Evolutionary conservation across 2,797 vertebrate species (phyloP).

Genomic region (Ataeniobius toweri): DNA sequence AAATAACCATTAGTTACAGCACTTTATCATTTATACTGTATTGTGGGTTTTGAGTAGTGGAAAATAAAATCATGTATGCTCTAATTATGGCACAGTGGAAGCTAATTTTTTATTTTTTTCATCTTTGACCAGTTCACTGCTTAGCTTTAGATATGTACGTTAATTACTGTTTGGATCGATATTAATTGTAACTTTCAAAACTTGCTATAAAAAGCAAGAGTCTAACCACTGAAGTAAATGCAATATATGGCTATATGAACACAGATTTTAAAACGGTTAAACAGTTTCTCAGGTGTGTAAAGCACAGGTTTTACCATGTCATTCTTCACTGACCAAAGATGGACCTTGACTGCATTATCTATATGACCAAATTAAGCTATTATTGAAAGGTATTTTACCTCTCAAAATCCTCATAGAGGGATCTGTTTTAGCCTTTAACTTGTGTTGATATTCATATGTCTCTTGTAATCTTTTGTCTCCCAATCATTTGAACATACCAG

Average conservation of each 20-base stretch:
- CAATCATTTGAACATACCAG: neutral
- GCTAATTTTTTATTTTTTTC: too few relatives aligned
- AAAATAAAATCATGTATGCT: too few relatives aligned
- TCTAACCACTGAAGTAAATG: too few relatives aligned
- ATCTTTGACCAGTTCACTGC: too few relatives aligned
- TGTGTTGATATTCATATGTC: neutral
- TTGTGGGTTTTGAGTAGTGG: neutral
- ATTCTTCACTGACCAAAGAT: neutral
- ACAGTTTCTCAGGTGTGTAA: neutral
- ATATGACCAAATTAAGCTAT: neutral
- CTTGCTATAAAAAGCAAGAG: too few relatives aligned
- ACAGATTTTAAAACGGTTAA: neutral
- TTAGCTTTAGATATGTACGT: too few relatives aligned
- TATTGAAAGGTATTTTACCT: neutral
- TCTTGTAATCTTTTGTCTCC: neutral
- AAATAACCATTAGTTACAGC: neutral
- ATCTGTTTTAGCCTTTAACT: neutral
- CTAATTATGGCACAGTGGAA: too few relatives aligned
- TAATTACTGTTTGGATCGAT: too few relatives aligned
- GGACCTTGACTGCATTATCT: neutral
- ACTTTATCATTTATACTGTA: neutral
- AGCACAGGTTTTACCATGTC: neutral
- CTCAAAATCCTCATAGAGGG: neutral
- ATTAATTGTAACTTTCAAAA: too few relatives aligned
- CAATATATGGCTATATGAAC: too few relatives aligned